Evolutionary conservation across 2,888 invertebrate species (phyloP).

Genomic region (Chironomus riparius): DNA sequence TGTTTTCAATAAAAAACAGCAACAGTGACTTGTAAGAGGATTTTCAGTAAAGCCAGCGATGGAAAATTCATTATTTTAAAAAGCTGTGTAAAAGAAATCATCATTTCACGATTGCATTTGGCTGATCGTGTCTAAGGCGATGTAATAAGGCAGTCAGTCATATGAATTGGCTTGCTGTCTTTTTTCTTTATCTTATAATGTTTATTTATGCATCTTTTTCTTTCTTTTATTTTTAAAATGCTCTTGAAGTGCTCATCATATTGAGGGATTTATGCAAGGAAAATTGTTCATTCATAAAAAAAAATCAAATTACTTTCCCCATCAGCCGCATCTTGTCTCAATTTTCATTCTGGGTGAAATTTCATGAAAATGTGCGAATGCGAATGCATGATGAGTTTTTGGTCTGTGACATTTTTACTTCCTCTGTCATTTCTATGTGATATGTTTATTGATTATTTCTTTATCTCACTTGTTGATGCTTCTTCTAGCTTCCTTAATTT

Average conservation of each 20-base stretch:
- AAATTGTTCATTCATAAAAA: background rate
- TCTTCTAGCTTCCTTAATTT: background rate
- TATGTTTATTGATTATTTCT: no score
- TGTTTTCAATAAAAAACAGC: no score
- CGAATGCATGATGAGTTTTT: no score
- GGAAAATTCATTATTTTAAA: background rate
- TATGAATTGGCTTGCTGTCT: no score
- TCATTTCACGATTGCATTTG: constrained; percentile 5
- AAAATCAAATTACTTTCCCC: background rate
- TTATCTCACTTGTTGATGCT: no score
- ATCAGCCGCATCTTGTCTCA: background rate
- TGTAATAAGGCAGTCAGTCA: no score
- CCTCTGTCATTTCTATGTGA: no score
- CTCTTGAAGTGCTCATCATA: constrained; percentile 12
- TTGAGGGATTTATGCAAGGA: constrained; percentile 10
- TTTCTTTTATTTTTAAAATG: constrained; percentile 18
- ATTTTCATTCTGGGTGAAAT: background rate
- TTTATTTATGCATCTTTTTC: constrained; percentile 18
- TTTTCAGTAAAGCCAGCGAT: background rate
- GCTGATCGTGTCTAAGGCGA: no score
- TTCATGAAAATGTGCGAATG: no score
- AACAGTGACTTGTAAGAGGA: background rate
- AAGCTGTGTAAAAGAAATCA: background rate
- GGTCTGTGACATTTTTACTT: no score
- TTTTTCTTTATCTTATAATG: background rate